Conservation (phyloP, 2,113 vertebrate genomes). For the Aldabrachelys gigantea region DNA sequence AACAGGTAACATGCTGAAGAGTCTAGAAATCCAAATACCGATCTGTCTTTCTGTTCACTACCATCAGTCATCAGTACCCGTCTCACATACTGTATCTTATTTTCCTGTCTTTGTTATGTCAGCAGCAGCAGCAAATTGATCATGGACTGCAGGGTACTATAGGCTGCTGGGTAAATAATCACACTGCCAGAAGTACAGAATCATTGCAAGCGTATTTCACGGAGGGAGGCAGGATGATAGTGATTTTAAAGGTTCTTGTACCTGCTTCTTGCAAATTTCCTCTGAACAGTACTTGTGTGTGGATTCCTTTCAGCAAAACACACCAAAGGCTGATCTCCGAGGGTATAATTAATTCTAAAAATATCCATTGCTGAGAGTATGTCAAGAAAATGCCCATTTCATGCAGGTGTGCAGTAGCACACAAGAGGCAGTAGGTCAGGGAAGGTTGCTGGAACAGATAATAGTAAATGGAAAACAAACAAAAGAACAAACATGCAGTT, state of each 20-base stretch:
- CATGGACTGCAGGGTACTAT: not conserved
- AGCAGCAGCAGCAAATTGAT: not conserved
- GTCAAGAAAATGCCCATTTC: not conserved
- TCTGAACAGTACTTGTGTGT: not conserved
- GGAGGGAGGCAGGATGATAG: not conserved
- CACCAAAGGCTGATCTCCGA: not conserved
- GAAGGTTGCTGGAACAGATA: not conserved
- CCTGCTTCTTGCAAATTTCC: not conserved
- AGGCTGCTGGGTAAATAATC: not conserved
- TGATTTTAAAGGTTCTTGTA: slow-evolving; percentile 3
- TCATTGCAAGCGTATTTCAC: not conserved
- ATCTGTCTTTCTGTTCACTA: not conserved
- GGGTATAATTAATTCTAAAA: slow-evolving; percentile 42
- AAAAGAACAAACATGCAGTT: not conserved
- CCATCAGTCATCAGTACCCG: not conserved
- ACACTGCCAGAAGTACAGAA: not conserved
- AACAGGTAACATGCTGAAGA: not conserved
- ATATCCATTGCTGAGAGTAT: not conserved
- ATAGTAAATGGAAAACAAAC: not conserved
- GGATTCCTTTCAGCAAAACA: not conserved
- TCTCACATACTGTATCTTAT: not conserved
- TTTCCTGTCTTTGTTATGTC: not conserved
- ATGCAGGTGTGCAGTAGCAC: not conserved
- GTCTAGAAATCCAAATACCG: not conserved
- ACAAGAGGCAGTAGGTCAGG: not conserved